Base-by-base conservation (phyloP, 2,888 invertebrate species). In the Melinaea marsaeus region DNA sequence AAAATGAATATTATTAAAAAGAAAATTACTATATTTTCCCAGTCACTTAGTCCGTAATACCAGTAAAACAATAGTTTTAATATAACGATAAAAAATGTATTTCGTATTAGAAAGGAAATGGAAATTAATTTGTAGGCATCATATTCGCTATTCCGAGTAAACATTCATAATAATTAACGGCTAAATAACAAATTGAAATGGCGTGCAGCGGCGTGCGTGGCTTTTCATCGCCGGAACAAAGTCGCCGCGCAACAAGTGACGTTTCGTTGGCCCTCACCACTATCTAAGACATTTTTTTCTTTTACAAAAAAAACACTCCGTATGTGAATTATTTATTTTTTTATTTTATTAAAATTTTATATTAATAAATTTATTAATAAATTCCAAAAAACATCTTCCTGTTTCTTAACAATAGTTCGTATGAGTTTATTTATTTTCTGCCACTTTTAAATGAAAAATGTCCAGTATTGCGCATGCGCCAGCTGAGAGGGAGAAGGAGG, bases 211-310 rank as follows among this genome's bases (percentile, higher is more conserved):
- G 79, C 85, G 83, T 88, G 88, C 86, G 88, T 86, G 86, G 83
- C 86, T 85, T 88, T 83, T 87, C 79, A 76, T 75, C 79, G 84
- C 84, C 77, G 81, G 80, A 80, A 80, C 80, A 79, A 83, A 88
- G 86, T 83, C 86, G 84, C 83, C 78, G 84, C 77, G 89, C 89
- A 90, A 90, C 90, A 90, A 90, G 90, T 90, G 84, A 86, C 78
- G 83, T 80, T 79, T 74, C 76, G 74, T 71, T 79, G 68, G 69
- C 67, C 70, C 69, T 70, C 65, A 73, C 74, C 75, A 77, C 76
- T 77, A 74, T 75, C 79, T 78, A 76, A 81, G 77, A 76, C 73
- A 76, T 74, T 74, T 65, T 57, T 62, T 63, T 64, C 55, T 59
- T 58, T 60, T 63, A 22, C 35, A n/a, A 64, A 45, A 7, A 54